Conservation (phyloP, 1,140 invertebrate genomes). For the Pseudomyrmex dendroicus region DNA sequence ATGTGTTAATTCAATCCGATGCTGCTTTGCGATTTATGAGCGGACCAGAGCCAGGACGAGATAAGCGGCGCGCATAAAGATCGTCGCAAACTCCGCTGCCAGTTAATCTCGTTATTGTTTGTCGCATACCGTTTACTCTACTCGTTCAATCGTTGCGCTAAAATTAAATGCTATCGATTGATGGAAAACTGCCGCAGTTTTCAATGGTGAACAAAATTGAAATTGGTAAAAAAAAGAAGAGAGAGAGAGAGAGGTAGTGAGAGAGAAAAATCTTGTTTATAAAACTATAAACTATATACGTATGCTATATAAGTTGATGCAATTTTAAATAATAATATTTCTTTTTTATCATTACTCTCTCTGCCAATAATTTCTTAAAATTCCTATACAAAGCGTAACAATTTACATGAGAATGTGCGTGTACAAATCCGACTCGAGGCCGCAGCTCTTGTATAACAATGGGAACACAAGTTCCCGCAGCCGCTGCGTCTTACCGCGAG, state of each 20-base stretch:
- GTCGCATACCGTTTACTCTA: background rate
- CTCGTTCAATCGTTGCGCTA: background rate
- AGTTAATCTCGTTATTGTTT: constrained; percentile 24
- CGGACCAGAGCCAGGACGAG: constrained; percentile 1
- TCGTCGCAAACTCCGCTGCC: background rate
- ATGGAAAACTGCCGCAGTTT: background rate
- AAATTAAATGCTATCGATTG: background rate
- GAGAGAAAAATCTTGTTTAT: background rate
- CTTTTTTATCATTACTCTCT: background rate
- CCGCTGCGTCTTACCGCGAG: background rate
- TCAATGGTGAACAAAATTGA: background rate
- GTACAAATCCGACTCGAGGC: background rate
- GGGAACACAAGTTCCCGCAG: background rate
- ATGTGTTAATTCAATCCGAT: constrained; percentile 22
- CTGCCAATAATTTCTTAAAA: no score
- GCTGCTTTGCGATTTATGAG: constrained; percentile 19
- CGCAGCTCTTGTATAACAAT: background rate
- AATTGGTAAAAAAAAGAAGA: background rate
- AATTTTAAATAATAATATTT: background rate
- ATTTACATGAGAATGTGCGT: background rate
- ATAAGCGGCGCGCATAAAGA: constrained; percentile 17
- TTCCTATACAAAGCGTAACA: no score
- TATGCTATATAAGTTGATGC: no score
- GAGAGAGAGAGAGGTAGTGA: background rate
- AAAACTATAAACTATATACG: background rate